Percentiles rank a stretch among this genome's conserved stretches.
Conservation (phyloP, 2,888 invertebrate genomes). For the Drosophila stalkeri region DNA sequence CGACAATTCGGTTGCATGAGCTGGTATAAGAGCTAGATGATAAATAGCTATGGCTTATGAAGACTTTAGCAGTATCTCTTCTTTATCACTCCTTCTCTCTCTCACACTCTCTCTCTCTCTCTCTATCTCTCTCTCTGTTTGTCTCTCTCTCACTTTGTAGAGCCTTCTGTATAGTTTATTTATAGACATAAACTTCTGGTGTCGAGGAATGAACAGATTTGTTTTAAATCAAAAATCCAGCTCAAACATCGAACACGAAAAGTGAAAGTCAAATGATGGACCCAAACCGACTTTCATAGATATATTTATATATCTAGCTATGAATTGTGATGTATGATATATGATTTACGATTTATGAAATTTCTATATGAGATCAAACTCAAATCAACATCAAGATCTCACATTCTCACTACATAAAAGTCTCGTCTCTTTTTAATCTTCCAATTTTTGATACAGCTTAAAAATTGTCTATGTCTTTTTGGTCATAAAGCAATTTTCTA, state of each 20-base stretch:
- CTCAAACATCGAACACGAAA: slow-evolving; percentile 57
- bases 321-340: background rate
- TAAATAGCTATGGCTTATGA: too few species aligned
- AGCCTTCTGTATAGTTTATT: background rate
- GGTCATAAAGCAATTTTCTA: background rate
- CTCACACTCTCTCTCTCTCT: too few species aligned
- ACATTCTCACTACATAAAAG: background rate
- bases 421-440: too few species aligned
- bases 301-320: background rate
- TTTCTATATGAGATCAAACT: background rate
- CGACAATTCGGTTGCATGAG: background rate
- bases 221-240: slow-evolving; percentile 41
- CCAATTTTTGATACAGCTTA: too few species aligned
- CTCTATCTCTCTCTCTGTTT: background rate
- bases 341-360: background rate
- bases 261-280: slow-evolving; percentile 30
- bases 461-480: too few species aligned
- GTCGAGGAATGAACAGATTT: slow-evolving; percentile 67
- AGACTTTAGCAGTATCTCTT: too few species aligned
- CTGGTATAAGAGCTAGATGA: background rate
- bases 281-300: background rate
- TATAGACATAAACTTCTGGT: slow-evolving; percentile 41
- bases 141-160: background rate
- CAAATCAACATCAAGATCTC: background rate
- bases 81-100: background rate